Conservation (phyloP, 2,888 invertebrate species). For the Cheilosia soror region DNA sequence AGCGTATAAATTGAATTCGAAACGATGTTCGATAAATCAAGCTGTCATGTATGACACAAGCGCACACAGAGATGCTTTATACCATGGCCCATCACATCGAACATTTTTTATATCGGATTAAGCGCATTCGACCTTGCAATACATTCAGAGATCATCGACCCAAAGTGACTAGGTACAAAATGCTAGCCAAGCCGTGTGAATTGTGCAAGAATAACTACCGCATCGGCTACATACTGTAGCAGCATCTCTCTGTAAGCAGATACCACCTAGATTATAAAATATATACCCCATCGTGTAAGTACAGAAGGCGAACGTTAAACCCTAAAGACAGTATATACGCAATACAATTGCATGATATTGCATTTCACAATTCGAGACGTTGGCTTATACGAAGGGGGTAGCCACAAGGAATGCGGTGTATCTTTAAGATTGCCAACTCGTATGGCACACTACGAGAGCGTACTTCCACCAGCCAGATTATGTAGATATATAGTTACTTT, state of each 20-base stretch:
- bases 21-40: conserved; percentile 65
- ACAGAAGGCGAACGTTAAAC: conserved; percentile 59
- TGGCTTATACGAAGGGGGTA: conserved; percentile 20
- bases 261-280: conserved; percentile 15
- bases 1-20: conserved; percentile 20
- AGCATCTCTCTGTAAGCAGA: conserved; percentile 42
- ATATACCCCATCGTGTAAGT: conserved; percentile 9
- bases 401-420: conserved; percentile 39
- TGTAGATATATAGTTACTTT: conserved; percentile 25
- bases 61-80: conserved; percentile 29
- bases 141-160: conserved; percentile 60
- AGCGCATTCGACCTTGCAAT: conserved; percentile 69
- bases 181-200: conserved; percentile 59
- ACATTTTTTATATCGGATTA: conserved; percentile 31
- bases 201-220: conserved; percentile 62
- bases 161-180: conserved; percentile 14
- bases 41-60: conserved; percentile 53
- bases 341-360: conserved; percentile 51
- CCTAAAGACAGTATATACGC: conserved; percentile 42
- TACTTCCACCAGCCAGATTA: conserved; percentile 26
- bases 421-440: conserved; percentile 32
- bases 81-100: conserved; percentile 40
- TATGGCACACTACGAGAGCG: conserved; percentile 29
- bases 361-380: conserved; percentile 55
- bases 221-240: conserved; percentile 9